phyloP scores from a whole-genome alignment of 2,797 vertebrate species.

The Syngnathus acus region DNA sequence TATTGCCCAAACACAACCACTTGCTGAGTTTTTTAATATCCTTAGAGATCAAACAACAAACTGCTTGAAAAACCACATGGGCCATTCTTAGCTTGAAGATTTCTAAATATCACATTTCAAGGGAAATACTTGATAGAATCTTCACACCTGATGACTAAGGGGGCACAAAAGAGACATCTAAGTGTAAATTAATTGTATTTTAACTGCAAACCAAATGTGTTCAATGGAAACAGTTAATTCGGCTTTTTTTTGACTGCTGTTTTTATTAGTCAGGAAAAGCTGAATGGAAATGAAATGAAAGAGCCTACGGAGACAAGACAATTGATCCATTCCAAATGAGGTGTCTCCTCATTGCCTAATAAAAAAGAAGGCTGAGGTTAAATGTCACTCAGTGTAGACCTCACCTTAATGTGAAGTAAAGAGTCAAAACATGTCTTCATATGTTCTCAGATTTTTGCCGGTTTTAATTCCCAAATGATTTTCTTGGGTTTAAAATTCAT shows the following conservation, averaged over 20 bases:
- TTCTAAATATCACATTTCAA: slow-evolving; percentile 19
- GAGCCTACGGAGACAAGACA: too few species aligned
- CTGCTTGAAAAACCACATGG: slow-evolving; percentile 7
- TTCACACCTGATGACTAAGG: background rate
- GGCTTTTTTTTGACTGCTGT: background rate
- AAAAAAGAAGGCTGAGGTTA: background rate
- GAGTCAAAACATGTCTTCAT: too few species aligned
- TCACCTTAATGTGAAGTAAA: too few species aligned
- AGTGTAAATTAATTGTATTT: background rate
- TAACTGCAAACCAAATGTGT: background rate
- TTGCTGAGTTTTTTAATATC: slow-evolving; percentile 30
- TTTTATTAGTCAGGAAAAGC: too few species aligned
- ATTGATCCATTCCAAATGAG: background rate
- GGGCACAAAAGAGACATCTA: background rate
- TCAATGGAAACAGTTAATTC: background rate
- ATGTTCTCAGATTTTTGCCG: too few species aligned
- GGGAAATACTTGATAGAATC: background rate
- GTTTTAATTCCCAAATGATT: too few species aligned
- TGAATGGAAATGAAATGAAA: too few species aligned
- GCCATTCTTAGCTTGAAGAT: background rate
- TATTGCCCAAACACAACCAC: slow-evolving; percentile 42
- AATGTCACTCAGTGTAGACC: background rate
- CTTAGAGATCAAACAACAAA: slow-evolving; percentile 29
- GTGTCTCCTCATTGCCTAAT: background rate
- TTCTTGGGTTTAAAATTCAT: too few species aligned